These are phyloP conservation scores for Galagoides demidoff DNA, from an alignment of 2,797 vertebrate genomes.

Conservation along the genomic window DNA sequence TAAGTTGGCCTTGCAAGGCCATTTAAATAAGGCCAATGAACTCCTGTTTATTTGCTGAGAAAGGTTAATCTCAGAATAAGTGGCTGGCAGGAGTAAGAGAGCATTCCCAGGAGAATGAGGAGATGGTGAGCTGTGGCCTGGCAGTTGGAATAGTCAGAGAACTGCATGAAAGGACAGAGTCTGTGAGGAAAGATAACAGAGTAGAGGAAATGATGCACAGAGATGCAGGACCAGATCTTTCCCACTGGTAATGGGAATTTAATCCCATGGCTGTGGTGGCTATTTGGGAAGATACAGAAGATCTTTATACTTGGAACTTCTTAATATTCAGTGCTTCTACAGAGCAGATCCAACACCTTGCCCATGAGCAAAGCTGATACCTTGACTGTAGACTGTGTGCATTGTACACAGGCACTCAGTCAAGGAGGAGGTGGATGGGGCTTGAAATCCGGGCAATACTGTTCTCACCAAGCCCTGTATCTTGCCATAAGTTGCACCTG, in stretches of 20 bases:
- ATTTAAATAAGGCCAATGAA: slow-evolving; percentile 71
- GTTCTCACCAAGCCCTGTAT: neutral
- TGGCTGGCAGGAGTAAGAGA: slow-evolving; percentile 5
- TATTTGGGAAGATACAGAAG: neutral
- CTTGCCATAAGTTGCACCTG: neutral
- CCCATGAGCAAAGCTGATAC: neutral
- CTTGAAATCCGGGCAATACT: neutral
- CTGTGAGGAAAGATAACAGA: neutral
- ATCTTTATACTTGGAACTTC: neutral
- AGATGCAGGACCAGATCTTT: neutral
- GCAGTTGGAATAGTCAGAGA: neutral
- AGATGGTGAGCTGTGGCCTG: slow-evolving; percentile 18
- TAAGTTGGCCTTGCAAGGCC: slow-evolving; percentile 48
- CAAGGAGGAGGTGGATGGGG: neutral
- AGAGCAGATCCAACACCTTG: neutral
- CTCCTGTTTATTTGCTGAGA: slow-evolving; percentile 57
- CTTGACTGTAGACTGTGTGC: neutral
- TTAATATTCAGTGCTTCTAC: neutral
- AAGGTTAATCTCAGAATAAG: slow-evolving; percentile 72
- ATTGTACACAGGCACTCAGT: neutral
- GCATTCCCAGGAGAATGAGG: neutral
- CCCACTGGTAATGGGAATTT: neutral
- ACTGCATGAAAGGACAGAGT: neutral
- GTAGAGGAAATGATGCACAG: neutral
- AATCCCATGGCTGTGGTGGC: neutral